These are phyloP conservation scores for Charanyca ferruginea DNA, from an alignment of 2,888 invertebrate species.

Conservation along the genomic window DNA sequence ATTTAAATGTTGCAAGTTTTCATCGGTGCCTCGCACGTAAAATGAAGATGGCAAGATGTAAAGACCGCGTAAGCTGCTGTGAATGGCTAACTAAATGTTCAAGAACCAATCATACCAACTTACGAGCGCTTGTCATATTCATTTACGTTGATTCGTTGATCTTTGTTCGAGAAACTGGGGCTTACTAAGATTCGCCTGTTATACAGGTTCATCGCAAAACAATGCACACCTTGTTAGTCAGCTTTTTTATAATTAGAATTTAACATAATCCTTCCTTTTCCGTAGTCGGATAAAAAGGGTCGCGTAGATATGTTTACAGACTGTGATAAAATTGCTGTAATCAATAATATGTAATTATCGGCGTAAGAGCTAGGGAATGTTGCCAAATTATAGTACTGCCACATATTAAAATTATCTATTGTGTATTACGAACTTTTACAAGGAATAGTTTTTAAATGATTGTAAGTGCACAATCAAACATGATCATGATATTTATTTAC, in stretches of 20 bases:
- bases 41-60: too few species aligned
- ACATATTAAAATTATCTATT: slow-evolving; percentile 7
- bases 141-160: background rate
- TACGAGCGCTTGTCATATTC: too few species aligned
- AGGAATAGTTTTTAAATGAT: slow-evolving; percentile 40
- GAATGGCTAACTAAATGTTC: too few species aligned
- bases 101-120: too few species aligned
- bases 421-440: slow-evolving; percentile 37
- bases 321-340: slow-evolving; percentile 80
- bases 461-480: slow-evolving; percentile 30
- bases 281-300: background rate
- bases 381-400: slow-evolving; percentile 57
- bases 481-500: slow-evolving; percentile 6
- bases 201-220: slow-evolving; percentile 8
- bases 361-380: slow-evolving; percentile 39
- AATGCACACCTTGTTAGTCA: slow-evolving; percentile 39
- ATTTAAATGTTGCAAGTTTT: background rate
- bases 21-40: background rate
- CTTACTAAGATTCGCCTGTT: too few species aligned
- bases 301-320: slow-evolving; percentile 68
- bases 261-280: too few species aligned
- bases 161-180: background rate
- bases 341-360: slow-evolving; percentile 69
- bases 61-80: too few species aligned
- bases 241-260: slow-evolving; percentile 24